Conservation (phyloP, 2,797 vertebrate species). For the Rallus crepitans region DNA sequence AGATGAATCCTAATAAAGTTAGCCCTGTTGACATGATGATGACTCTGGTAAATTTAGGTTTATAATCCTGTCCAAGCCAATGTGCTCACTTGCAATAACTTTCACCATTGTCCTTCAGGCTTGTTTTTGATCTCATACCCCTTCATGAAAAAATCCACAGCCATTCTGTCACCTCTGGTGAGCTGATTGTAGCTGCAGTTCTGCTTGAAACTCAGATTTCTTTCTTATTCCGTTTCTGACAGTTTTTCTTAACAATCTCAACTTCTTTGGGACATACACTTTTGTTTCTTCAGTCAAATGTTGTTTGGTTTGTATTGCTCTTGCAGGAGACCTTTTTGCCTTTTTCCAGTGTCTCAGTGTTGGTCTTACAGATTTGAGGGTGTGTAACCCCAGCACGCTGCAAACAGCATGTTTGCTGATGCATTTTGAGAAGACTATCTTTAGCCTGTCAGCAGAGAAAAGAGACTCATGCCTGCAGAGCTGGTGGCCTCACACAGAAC, state of each 20-base stretch:
- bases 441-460: neutral
- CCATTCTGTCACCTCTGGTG: neutral
- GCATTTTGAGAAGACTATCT: neutral
- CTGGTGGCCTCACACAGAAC: neutral
- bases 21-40: constrained; percentile 91
- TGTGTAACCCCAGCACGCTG: neutral
- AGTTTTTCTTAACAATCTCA: neutral
- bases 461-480: neutral
- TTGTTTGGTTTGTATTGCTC: neutral
- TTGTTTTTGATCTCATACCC: neutral
- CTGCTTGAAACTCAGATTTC: neutral
- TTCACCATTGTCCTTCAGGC: neutral
- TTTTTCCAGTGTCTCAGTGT: neutral
- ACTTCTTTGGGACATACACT: neutral
- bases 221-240: neutral
- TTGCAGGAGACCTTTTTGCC: neutral
- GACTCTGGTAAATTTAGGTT: constrained; percentile 81
- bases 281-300: neutral
- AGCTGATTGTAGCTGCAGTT: neutral
- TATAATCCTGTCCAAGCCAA: neutral
- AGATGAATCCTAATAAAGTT: constrained; percentile 89
- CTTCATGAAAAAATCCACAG: neutral
- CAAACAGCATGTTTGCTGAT: neutral
- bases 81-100: neutral
- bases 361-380: neutral